These are phyloP conservation scores for Bombus haemorrhoidalis DNA, from an alignment of 1,140 invertebrate genomes.

Conservation along the genomic window DNA sequence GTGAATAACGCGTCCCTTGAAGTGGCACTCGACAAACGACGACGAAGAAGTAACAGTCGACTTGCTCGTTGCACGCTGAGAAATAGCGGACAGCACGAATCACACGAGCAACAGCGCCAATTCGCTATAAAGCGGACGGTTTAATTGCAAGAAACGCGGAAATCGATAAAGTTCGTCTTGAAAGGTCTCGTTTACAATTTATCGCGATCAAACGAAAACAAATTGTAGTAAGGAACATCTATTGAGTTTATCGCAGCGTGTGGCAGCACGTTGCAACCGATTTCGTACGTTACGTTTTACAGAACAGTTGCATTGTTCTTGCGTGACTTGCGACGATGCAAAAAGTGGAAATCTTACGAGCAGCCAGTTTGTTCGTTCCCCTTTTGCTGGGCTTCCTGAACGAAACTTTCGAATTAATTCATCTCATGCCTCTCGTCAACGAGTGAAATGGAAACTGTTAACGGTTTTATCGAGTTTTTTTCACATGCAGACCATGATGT, in stretches of 20 bases:
- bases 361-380: neutral
- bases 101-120: neutral
- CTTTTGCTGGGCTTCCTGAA: neutral
- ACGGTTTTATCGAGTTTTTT: neutral
- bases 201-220: constrained; percentile 5
- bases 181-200: constrained; percentile 13
- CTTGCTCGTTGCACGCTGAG: neutral
- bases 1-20: constrained; percentile 37
- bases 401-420: constrained; percentile 1
- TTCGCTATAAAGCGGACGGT: neutral
- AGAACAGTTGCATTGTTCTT: constrained; percentile 11
- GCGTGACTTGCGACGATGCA: neutral
- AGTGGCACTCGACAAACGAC: constrained; percentile 26
- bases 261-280: neutral
- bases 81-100: neutral
- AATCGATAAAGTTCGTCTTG: constrained; percentile 4
- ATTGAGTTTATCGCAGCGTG: constrained; percentile 19
- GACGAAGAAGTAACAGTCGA: neutral
- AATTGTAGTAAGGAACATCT: neutral
- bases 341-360: neutral
- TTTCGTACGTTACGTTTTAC: constrained; percentile 9
- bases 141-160: constrained; percentile 40
- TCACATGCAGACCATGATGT: neutral
- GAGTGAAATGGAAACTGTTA: neutral
- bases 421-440: neutral